Conservation (phyloP, 2,113 vertebrate genomes). For the Hippocampus zosterae region DNA sequence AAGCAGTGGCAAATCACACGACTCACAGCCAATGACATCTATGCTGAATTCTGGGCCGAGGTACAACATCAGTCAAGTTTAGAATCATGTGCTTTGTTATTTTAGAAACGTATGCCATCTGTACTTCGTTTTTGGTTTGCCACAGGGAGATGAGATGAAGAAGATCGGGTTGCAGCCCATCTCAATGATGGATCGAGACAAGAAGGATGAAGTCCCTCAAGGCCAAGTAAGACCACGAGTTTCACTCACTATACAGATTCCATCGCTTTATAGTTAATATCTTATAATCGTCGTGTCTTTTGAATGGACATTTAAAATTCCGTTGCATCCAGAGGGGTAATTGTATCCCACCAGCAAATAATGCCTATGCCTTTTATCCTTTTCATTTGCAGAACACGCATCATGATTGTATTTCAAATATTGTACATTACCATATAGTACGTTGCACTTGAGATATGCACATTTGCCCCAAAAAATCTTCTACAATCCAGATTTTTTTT, state of each 20-base stretch:
- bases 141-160: slow-evolving; percentile 97
- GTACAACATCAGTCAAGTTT: slow-evolving; percentile 61
- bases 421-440: no score
- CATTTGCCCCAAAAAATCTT: no score
- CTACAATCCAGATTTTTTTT: no score
- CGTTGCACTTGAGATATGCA: no score
- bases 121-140: slow-evolving; percentile 2
- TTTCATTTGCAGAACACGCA: neutral
- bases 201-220: slow-evolving; percentile 91
- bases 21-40: slow-evolving; percentile 92
- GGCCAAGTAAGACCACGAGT: slow-evolving; percentile 80
- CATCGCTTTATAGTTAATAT: neutral
- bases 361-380: neutral
- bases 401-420: neutral
- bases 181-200: slow-evolving; percentile 98
- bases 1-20: slow-evolving; percentile 93
- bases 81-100: neutral
- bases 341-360: neutral
- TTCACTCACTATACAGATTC: neutral
- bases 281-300: neutral
- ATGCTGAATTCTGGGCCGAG: slow-evolving; percentile 98
- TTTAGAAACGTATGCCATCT: neutral
- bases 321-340: neutral
- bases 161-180: slow-evolving; percentile 95
- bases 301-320: neutral